phyloP scores from a whole-genome alignment of 2,113 vertebrate genomes.

The Sorex araneus region DNA sequence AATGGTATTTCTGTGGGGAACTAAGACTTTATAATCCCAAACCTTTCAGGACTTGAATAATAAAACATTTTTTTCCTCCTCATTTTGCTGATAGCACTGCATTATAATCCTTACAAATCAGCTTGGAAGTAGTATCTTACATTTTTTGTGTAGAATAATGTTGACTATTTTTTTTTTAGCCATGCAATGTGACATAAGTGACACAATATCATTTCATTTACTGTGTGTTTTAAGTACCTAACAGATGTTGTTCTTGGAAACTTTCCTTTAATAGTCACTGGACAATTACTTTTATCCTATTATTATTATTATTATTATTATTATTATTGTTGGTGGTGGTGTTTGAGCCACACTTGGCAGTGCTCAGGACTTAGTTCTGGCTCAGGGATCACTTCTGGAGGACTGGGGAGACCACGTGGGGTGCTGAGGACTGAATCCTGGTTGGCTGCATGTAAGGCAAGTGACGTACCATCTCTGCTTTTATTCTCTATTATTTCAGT shows the following conservation, averaged over 20 bases:
- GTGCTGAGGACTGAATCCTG: no score
- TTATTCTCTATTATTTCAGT: background rate
- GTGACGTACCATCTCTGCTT: no score
- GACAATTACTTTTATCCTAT: background rate
- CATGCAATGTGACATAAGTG: background rate
- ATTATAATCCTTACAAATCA: slow-evolving; percentile 34
- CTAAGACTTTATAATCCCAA: slow-evolving; percentile 42
- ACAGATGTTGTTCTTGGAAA: slow-evolving; percentile 30
- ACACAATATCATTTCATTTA: slow-evolving; percentile 20
- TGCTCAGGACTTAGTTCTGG: no score
- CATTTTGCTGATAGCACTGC: slow-evolving; percentile 16
- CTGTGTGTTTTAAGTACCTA: slow-evolving; percentile 42
- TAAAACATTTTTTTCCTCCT: background rate
- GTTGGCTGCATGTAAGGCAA: no score
- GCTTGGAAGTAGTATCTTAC: slow-evolving; percentile 34
- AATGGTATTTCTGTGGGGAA: slow-evolving; percentile 30
- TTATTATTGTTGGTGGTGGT: background rate
- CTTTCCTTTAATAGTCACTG: background rate
- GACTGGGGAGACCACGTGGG: no score
- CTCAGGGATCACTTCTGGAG: no score
- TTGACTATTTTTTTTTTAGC: slow-evolving; percentile 38
- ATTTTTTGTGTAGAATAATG: slow-evolving; percentile 44
- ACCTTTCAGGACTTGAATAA: slow-evolving; percentile 22
- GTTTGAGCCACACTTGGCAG: no score
- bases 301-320: background rate